Evolutionary conservation across 30 jellyfish, hydroid and myxozoan genomes (phyloP).

Genomic region (Nemopilema nomurai): DNA sequence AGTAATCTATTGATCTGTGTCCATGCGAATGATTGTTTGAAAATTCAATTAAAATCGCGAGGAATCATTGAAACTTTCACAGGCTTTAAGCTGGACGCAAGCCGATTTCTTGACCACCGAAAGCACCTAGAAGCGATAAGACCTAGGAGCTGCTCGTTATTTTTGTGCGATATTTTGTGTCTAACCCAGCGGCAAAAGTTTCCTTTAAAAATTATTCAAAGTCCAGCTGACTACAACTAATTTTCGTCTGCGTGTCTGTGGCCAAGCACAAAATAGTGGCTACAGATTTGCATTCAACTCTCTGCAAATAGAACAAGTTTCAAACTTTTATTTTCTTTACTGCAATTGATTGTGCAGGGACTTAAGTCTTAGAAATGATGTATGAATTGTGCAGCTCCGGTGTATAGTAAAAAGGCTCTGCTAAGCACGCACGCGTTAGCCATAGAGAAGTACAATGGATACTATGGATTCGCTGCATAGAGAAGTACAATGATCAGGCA

Average conservation of each 20-base stretch:
- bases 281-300: too few species aligned
- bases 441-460: too few species aligned
- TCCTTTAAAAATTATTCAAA: constrained; percentile 4
- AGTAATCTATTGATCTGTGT: not conserved
- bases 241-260: not conserved
- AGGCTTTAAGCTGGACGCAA: not conserved
- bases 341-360: too few species aligned
- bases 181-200: constrained; percentile 52
- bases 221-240: not conserved
- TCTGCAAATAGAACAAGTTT: too few species aligned
- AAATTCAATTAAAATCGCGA: not conserved
- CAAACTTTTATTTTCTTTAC: too few species aligned
- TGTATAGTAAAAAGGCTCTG: too few species aligned
- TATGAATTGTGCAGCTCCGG: too few species aligned
- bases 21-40: not conserved
- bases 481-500: too few species aligned
- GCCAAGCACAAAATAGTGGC: not conserved
- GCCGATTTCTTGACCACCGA: constrained; percentile 54
- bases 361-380: too few species aligned
- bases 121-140: constrained; percentile 43
- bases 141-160: constrained; percentile 14
- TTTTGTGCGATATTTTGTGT: constrained; percentile 16
- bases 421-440: too few species aligned
- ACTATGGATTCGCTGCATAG: too few species aligned
- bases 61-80: not conserved